Evolutionary conservation across 2,113 vertebrate genomes (phyloP).

Genomic region (Herpetotheres cachinnans): DNA sequence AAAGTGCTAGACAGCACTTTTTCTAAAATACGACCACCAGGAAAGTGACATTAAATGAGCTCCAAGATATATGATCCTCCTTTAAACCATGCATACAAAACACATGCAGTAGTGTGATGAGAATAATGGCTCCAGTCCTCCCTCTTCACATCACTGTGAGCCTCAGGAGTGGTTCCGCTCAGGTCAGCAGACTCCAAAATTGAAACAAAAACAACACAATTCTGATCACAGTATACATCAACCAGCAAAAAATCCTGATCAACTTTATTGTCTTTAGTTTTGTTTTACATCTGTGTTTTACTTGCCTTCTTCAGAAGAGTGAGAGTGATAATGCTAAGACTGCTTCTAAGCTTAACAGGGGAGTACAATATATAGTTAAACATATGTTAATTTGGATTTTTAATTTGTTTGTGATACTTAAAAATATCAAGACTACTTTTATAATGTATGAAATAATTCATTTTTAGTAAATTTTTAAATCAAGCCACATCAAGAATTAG

Average conservation of each 20-base stretch:
- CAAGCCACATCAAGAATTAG: neutral
- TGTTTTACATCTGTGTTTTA: neutral
- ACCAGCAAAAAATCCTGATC: neutral
- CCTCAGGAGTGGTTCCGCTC: neutral
- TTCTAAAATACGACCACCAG: constrained; percentile 21
- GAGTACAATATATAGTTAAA: neutral
- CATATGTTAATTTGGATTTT: neutral
- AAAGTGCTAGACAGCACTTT: constrained; percentile 36
- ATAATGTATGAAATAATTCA: neutral
- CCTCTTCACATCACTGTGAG: neutral
- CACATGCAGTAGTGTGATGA: neutral
- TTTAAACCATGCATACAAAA: constrained; percentile 10
- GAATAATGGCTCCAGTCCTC: neutral
- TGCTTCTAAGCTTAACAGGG: neutral
- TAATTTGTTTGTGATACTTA: neutral
- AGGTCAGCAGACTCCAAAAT: neutral
- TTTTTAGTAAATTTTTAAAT: neutral
- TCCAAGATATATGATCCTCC: constrained; percentile 14
- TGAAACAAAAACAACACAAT: rapidly evolving
- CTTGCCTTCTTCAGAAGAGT: neutral
- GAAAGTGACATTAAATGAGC: constrained; percentile 34
- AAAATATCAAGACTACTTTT: neutral
- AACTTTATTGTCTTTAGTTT: neutral
- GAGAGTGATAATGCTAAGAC: neutral
- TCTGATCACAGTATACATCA: neutral